Percentiles rank a stretch among this genome's conserved stretches.
phyloP scores from a whole-genome alignment of 1,140 invertebrate species.

The Aplysia californica region DNA sequence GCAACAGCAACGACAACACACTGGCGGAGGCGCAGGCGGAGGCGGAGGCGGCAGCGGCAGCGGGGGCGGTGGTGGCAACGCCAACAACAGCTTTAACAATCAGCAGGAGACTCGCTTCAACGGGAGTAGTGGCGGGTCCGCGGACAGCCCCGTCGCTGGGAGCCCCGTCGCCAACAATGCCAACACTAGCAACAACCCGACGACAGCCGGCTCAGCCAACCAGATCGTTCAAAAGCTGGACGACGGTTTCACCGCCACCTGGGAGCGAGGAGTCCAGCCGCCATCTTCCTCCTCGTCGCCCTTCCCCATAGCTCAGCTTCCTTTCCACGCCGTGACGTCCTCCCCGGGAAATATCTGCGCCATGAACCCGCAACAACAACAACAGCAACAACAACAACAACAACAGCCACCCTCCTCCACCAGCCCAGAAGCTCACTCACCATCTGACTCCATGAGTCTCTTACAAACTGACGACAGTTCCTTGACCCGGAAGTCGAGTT shows the following conservation, averaged over 20 bases:
- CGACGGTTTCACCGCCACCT: conserved; percentile 55
- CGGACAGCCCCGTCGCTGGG: not conserved
- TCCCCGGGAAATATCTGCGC: conserved; percentile 6
- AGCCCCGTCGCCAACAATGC: not conserved
- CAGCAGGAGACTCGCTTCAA: conserved; percentile 21
- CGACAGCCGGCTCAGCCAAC: conserved; percentile 33
- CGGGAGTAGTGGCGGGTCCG: not conserved
- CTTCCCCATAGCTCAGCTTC: conserved; percentile 50
- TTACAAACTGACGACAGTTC: conserved; percentile 6
- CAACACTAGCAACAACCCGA: conserved; percentile 9
- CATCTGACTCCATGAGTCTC: conserved; percentile 19
- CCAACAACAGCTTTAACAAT: conserved; percentile 18
- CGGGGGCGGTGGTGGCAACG: no score
- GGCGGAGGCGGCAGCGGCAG: no score
- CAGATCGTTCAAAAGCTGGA: conserved; percentile 61
- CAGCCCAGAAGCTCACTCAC: conserved; percentile 25
- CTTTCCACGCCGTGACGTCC: conserved; percentile 13
- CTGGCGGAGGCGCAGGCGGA: no score
- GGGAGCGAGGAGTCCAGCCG: no score
- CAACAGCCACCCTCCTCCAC: conserved; percentile 5
- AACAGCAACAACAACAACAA: no score
- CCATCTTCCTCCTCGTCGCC: conserved; percentile 38
- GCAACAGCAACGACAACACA: no score
- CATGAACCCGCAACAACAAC: conserved; percentile 5
- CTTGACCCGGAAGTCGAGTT: conserved; percentile 48